Evolutionary conservation across 1,140 invertebrate species (phyloP).

Genomic region (Drosophila malerkotliana): DNA sequence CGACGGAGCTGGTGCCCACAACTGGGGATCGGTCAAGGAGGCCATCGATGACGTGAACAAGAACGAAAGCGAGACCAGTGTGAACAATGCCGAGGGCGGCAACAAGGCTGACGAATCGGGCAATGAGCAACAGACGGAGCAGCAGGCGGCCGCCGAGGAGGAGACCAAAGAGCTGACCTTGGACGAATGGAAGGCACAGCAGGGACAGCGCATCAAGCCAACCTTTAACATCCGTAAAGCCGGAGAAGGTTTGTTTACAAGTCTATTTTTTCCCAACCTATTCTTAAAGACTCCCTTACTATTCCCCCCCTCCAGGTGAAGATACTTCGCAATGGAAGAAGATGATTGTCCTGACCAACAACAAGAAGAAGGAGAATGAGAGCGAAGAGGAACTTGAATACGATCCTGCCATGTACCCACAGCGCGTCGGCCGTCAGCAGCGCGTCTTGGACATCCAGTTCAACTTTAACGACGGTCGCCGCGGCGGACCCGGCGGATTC

Average conservation of each 20-base stretch:
- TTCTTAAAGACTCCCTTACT: not conserved
- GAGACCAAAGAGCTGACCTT: slow-evolving; percentile 92
- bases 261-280: not conserved
- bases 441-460: slow-evolving; percentile 95
- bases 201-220: slow-evolving; percentile 90
- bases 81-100: slow-evolving; percentile 71
- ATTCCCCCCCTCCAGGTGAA: slow-evolving; percentile 85
- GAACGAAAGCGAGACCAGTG: slow-evolving; percentile 84
- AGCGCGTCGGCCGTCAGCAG: slow-evolving; percentile 94
- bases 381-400: slow-evolving; percentile 88
- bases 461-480: slow-evolving; percentile 92
- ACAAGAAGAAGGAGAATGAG: slow-evolving; percentile 85
- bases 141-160: slow-evolving; percentile 86
- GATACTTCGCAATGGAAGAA: slow-evolving; percentile 96
- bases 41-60: slow-evolving; percentile 91
- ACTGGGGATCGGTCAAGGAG: slow-evolving; percentile 97
- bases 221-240: slow-evolving; percentile 95
- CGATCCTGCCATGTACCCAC: slow-evolving; percentile 92
- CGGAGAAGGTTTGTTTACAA: slow-evolving; percentile 88
- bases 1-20: slow-evolving; percentile 96
- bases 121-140: slow-evolving; percentile 84
- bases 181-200: slow-evolving; percentile 94
- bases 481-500: slow-evolving; percentile 87
- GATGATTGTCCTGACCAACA: slow-evolving; percentile 87
- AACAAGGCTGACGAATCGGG: slow-evolving; percentile 83